Evolutionary conservation across 92 coral and sea anemone genomes (phyloP), one percentile per base, ranked within the genome.

Genomic region (Muricea muricata): DNA sequence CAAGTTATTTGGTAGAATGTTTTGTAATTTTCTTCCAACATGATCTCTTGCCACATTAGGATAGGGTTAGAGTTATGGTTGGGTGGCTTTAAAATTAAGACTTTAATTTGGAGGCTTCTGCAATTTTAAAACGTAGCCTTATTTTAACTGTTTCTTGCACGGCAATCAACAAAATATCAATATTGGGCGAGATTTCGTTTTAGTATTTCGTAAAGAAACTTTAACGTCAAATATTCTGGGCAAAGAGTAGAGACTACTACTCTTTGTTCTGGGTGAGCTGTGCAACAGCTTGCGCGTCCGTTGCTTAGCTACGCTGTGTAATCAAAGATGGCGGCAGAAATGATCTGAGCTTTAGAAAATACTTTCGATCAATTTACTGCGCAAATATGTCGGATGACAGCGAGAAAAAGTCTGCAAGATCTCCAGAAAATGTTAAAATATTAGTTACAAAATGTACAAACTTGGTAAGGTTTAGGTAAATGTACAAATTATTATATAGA

Each of bases 391-490:
- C 98, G 30, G 89, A 86, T 80, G 99, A 93, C 28, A 93, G 84
- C 81, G 91, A 90, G 12, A 40, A 75, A 48, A 89, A 85, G 6
- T 50, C 70, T 77, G 74, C 90, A 40, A 86, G 99, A 70, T 74
- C 94, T 12, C 99, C 99, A 32, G 99, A 97, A 80, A 58, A 54
- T 24, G 91, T 97, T 47, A 82, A 87, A 26, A 42, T 97, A 63
- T 83, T 83, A 26, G 94, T 97, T 13, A 80, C 82, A 50, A 91
- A 92, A 52, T 93, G 98, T 70, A 90, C 77, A 47, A 97, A 92
- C 84, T 80, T 97, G 98, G 99, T 97, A 80, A 87, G 97, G 42
- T 24, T n/a, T 20, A 61, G n/a, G 20, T 18, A 29, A 9, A 31
- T 70, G 20, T 83, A 25, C 9, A 73, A 28, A 45, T 48, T n/a